Evolutionary conservation across 2,797 vertebrate genomes (phyloP).

Genomic region (Loris lydekkerianus): DNA sequence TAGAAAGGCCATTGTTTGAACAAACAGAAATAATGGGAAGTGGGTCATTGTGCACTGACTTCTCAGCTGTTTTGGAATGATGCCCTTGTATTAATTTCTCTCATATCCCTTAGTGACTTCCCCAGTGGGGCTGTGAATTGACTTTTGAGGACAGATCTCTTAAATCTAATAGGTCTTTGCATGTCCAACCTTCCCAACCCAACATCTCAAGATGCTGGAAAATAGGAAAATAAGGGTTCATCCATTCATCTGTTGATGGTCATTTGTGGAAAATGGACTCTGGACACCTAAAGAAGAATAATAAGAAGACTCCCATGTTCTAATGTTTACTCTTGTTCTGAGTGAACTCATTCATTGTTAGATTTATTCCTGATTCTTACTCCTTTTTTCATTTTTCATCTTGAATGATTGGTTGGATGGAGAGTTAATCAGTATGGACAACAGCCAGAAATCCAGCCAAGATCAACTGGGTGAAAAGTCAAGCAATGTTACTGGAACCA

Average conservation of each 20-base stretch:
- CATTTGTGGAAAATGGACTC: not conserved
- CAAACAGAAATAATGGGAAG: not conserved
- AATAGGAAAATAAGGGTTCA: not conserved
- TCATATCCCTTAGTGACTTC: not conserved
- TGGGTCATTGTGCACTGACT: not conserved
- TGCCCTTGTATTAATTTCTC: not conserved
- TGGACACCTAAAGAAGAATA: not conserved
- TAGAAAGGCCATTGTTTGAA: slow-evolving; percentile 11
- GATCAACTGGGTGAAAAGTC: not conserved
- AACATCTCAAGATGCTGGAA: not conserved
- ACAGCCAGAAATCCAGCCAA: slow-evolving; percentile 6
- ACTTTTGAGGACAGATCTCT: not conserved
- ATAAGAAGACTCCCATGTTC: not conserved
- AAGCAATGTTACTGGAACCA: not conserved
- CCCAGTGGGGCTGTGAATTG: not conserved
- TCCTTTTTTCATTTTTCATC: not conserved
- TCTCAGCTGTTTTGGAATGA: not conserved
- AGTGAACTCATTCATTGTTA: not conserved
- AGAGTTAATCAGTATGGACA: not conserved
- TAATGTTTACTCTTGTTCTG: not conserved
- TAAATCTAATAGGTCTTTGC: not conserved
- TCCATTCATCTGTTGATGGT: not conserved
- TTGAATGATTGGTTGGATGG: not conserved
- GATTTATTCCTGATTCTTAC: not conserved
- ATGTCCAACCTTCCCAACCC: not conserved